Evolutionary conservation across 2,113 vertebrate species (phyloP).

Genomic region (Lepidothrix coronata): DNA sequence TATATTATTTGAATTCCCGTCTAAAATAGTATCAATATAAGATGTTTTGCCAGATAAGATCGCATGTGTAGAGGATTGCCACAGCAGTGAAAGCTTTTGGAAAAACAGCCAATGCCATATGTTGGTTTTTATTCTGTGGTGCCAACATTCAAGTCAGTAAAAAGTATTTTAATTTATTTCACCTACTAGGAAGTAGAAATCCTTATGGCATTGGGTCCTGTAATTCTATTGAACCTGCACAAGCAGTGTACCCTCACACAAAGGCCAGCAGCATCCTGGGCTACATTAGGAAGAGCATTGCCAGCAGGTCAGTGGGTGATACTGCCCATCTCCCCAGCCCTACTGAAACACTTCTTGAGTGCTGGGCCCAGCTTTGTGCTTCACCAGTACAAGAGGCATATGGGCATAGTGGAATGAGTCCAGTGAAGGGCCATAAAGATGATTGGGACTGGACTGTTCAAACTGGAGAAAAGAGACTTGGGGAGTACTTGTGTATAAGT

Average conservation of each 20-base stretch:
- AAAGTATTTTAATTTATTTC: not conserved
- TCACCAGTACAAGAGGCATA: not conserved
- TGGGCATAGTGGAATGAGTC: too few relatives aligned
- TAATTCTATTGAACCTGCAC: not conserved
- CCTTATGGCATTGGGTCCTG: not conserved
- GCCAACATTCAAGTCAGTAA: not conserved
- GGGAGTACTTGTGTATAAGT: fast-evolving
- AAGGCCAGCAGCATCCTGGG: not conserved
- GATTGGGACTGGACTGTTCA: not conserved
- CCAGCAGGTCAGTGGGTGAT: fast-evolving
- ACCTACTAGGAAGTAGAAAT: not conserved
- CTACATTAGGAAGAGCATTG: not conserved
- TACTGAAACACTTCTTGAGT: not conserved
- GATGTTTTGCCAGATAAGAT: not conserved
- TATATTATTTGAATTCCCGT: not conserved
- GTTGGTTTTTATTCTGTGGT: not conserved
- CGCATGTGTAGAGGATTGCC: not conserved
- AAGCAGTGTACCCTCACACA: not conserved
- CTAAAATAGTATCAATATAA: not conserved
- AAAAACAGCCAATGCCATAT: not conserved
- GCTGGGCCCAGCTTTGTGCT: not conserved
- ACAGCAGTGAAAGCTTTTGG: not conserved
- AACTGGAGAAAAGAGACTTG: not conserved
- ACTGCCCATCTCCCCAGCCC: not conserved
- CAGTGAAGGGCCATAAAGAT: not conserved